Conservation (phyloP, 2,888 invertebrate species). For the Epistrophe eligans region DNA sequence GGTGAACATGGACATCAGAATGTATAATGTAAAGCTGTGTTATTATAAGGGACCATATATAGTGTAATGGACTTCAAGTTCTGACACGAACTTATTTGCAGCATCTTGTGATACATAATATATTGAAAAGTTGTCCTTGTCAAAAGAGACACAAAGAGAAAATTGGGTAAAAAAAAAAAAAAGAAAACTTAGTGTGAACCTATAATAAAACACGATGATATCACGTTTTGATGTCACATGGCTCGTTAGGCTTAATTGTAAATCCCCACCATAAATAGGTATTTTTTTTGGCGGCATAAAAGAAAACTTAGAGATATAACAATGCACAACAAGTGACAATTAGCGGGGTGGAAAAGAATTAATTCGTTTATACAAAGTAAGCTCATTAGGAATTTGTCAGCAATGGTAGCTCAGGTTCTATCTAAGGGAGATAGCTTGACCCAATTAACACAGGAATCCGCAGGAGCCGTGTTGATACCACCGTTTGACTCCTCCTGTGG, state of each 20-base stretch:
- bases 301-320: neutral
- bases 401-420: neutral
- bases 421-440: too few species aligned
- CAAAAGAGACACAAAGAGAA: neutral
- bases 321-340: neutral
- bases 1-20: neutral
- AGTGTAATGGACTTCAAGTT: slow-evolving; percentile 3
- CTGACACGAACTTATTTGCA: neutral
- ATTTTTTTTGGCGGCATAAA: neutral
- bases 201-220: slow-evolving; percentile 11
- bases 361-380: neutral
- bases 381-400: neutral
- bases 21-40: neutral
- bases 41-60: neutral
- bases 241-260: slow-evolving; percentile 9
- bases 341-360: neutral
- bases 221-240: slow-evolving; percentile 13
- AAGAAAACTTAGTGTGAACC: neutral
- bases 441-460: too few species aligned
- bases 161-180: neutral
- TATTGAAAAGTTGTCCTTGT: neutral
- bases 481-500: too few species aligned
- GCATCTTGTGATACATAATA: neutral
- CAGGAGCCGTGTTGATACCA: too few species aligned
- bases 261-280: neutral